A percentile compares a stretch with the other conserved stretches of the same genome.
Conservation (phyloP, 2,797 vertebrate genomes). For the Semotilus atromaculatus region DNA sequence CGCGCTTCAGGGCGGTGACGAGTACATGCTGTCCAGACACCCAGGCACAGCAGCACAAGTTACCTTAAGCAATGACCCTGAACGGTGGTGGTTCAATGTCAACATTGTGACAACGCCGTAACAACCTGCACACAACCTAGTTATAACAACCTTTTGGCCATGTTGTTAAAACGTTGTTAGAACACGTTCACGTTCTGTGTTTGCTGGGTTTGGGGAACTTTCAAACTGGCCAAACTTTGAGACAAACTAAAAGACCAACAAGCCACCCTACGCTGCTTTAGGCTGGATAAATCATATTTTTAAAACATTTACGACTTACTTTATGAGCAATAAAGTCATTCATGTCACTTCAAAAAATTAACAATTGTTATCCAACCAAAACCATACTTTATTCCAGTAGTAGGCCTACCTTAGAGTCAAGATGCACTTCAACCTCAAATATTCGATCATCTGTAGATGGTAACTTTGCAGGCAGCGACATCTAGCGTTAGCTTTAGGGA, state of each 20-base stretch:
- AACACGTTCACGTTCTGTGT: too few species aligned
- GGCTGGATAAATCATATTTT: not conserved
- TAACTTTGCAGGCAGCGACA: constrained; percentile 25
- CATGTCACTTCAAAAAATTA: not conserved
- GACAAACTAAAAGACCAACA: too few species aligned
- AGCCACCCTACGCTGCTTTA: not conserved
- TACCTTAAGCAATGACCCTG: too few species aligned
- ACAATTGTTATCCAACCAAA: not conserved
- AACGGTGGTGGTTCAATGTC: too few species aligned
- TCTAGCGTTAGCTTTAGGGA: not conserved
- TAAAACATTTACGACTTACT: not conserved
- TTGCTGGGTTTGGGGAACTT: not conserved
- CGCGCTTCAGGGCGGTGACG: too few species aligned
- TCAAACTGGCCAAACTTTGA: not conserved
- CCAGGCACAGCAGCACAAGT: too few species aligned
- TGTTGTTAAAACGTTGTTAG: too few species aligned
- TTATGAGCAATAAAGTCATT: not conserved
- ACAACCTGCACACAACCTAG: too few species aligned
- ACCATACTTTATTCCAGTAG: not conserved
- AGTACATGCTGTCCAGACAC: too few species aligned
- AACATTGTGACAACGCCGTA: too few species aligned
- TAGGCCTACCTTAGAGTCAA: not conserved
- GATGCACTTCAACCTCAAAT: not conserved
- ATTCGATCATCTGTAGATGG: not conserved
- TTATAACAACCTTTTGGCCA: too few species aligned